These are phyloP conservation scores for Heliconius ethilla DNA, from an alignment of 2,888 invertebrate species.

Conservation along the genomic window DNA sequence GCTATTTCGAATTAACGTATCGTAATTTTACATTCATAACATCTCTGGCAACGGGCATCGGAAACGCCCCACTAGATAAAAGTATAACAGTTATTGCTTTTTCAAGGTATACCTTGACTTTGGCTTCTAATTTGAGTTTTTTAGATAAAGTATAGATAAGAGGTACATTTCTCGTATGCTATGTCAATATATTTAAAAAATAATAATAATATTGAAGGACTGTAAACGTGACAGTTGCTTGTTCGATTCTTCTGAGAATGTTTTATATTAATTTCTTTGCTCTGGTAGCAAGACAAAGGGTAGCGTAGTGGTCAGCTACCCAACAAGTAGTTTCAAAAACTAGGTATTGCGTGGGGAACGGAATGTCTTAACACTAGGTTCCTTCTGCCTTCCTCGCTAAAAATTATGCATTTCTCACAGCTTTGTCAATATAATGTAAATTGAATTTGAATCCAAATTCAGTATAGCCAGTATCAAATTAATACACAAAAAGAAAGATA, in stretches of 20 bases:
- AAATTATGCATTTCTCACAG: not conserved
- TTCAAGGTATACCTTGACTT: conserved; percentile 8
- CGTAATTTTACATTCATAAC: not conserved
- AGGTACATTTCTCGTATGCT: conserved; percentile 7
- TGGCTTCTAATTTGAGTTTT: conserved; percentile 5
- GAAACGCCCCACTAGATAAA: not conserved
- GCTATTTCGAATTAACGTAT: no score
- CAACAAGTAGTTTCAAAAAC: not conserved
- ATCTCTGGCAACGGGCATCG: not conserved
- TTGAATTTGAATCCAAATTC: not conserved
- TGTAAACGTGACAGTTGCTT: not conserved
- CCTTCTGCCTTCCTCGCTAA: not conserved
- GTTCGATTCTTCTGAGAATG: not conserved
- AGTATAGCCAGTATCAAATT: not conserved
- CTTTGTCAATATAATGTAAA: not conserved
- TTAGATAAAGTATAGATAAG: conserved; percentile 1
- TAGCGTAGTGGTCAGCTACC: not conserved
- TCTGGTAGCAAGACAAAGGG: not conserved
- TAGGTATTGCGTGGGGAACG: not conserved
- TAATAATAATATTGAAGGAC: not conserved
- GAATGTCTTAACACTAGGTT: not conserved
- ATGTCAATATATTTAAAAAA: not conserved
- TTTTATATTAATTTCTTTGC: not conserved
- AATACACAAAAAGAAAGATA: not conserved
- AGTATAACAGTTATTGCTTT: conserved; percentile 25